Base-by-base conservation (phyloP, 2,113 vertebrate genomes). In the Coreoperca whiteheadi region DNA sequence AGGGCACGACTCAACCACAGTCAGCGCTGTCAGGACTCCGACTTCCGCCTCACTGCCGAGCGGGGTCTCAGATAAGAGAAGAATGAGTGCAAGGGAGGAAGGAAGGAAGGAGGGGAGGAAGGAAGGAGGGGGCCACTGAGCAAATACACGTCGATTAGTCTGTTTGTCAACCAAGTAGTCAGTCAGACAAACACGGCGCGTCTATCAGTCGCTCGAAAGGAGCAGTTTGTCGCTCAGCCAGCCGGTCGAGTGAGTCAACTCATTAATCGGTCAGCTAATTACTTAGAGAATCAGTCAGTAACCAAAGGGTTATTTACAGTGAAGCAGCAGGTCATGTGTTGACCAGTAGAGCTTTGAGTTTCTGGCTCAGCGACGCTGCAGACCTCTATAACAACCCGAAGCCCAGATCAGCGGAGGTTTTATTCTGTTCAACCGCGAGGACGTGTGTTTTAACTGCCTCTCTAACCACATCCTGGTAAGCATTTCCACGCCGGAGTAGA, bases 1-100 rank as follows among this genome's bases (percentile, higher is more conserved):
- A 8, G 88, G 86, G 65, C 77, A 34, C 11, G 23, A 61, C 77
- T 69, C 67, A 16, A 34, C 56, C 56, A 9, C 74, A 74, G 57
- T 0, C 25, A 2, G 68, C 57, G n/a, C 79, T 61, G 75, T 70
- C 67, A 68, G 65, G n/a, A 20, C 28, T 39, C 23, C 18, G 0
- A 9, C 51, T 8, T 0, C 50, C 1, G 74, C 12, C 16, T 59
- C 65, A 2, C n/a, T 30, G 63, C 73, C 69, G 73, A 18, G 43
- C 51, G 2, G 23, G 16, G 30, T 1, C 57, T 51, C 2, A 0
- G 50, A 50, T 6, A 28, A 50, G 32, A 70, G 20, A 11, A 23
- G 48, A 46, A 25, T 5, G 43, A 10, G 25, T 0, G 11, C 10
- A 0, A 25, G 21, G 72, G 8, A 12, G 8, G 15, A 4, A 28